Evolutionary conservation across 2,113 vertebrate genomes (phyloP), one percentile per base, ranked within the genome.

Genomic region (Protomyctophum bolini): DNA sequence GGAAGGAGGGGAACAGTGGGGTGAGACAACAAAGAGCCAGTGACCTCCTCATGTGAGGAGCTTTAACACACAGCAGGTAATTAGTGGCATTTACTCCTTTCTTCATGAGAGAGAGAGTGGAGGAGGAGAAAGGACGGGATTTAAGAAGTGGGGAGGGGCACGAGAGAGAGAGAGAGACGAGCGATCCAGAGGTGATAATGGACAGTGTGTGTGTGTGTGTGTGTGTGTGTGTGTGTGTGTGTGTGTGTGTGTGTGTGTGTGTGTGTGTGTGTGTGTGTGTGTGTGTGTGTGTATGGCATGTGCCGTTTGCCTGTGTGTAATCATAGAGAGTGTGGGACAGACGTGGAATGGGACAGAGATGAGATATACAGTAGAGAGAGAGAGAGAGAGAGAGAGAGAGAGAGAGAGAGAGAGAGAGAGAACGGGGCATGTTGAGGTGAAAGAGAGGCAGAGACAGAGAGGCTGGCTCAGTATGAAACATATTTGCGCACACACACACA

Each of bases 71-170:
- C 67, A 72, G 83, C 76, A 80, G 83, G 83, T 85, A 71, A 72
- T 68, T 75, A 58, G 68, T 87, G 77, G 78, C 75, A 85, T 86
- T 81, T 76, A 66, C 52, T 66, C 74, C 58, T 54, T 14, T 71
- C 58, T 74, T 68, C 72, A 58, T 76, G 72, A 47, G 58, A 2
- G 6, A 52, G 28, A 59, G 49, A 49, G 51, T 15, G n/a, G 4
- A 33, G 29, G 29, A 2, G 6, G 63, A 10, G 59, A 15, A 7
- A 5, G 14, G 8, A 9, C 15, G 56, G 15, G 52, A 55, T 55
- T 11, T 11, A 55, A 14, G 33, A 41, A 41, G 33, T 4, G 33
- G 33, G 52, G 33, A 33, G 33, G 11, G 4, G 5, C 33, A 1
- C 11, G 10, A 12, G 10, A n/a, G 52, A 55, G 52, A 55, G 52